Evolutionary conservation across 2,797 vertebrate species (phyloP), one percentile per base, ranked within the genome.

Genomic region (Gymnoscopelus microlampas): DNA sequence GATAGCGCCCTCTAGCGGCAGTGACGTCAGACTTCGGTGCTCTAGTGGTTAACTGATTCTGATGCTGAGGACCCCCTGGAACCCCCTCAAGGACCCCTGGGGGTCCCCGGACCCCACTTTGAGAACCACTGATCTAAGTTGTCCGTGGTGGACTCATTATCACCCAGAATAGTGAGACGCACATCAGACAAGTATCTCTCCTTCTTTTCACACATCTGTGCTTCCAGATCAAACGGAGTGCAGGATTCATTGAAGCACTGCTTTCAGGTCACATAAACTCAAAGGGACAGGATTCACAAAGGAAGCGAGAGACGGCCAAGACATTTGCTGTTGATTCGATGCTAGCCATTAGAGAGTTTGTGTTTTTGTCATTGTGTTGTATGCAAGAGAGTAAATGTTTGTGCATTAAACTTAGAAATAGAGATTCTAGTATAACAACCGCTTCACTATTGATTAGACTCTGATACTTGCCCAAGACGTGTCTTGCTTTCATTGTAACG

Each of bases 351-450:
- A 87, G 87, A 12, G 73, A 76, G 79, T 80, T 77, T 90, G 81
- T 88, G 84, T 89, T 44, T 55, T 76, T 75, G 86, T 84, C 79
- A 58, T 87, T 88, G 86, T 91, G 83, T 86, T 76, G 74, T 87
- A 80, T 89, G 89, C 87, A 70, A 88, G 82, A 74, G 80, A 85
- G 71, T 84, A 79, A 54, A 85, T 85, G 83, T 87, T 89, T 84
- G 87, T 89, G 76, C 83, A 87, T 81, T 90, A 74, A 86, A 82
- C 68, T 66, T 74, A 75, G 39, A 44, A 88, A 83, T 88, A 87
- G 81, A 90, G 84, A 79, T 61, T 60, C 57, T 80, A 83, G 75
- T 77, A 64, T 71, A 76, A 86, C 71, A 68, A 66, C 76, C 59
- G 75, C 79, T 66, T 85, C 26, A 47, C 74, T 66, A 67, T 71